Conservation (phyloP, 2,113 vertebrate species). For the Clarias magur region DNA sequence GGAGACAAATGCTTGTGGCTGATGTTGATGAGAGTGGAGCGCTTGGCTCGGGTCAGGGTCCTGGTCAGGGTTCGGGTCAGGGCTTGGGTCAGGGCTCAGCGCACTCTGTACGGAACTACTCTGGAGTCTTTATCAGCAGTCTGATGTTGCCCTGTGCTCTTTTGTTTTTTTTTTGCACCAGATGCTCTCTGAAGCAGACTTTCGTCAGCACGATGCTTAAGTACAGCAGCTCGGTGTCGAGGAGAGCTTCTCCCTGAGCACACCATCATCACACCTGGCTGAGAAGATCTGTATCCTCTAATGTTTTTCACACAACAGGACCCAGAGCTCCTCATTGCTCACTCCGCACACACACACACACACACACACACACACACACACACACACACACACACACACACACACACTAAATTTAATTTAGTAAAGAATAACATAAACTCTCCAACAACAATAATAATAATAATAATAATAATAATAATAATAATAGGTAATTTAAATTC, state of each 20-base stretch:
- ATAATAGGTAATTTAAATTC: too few species aligned
- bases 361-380: too few species aligned
- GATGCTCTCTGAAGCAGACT: not conserved
- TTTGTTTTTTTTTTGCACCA: not conserved
- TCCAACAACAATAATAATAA: too few species aligned
- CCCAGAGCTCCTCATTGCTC: not conserved
- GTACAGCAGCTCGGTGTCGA: not conserved
- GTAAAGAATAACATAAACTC: too few species aligned
- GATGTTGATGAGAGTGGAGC: not conserved
- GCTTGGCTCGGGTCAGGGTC: not conserved
- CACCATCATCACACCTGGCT: not conserved
- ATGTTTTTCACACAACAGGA: not conserved
- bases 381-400: too few species aligned
- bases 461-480: too few species aligned
- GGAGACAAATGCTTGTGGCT: too few species aligned
- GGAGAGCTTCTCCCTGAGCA: not conserved
- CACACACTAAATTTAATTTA: too few species aligned
- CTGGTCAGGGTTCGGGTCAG: not conserved
- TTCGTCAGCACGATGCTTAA: not conserved
- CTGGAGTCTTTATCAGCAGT: not conserved
- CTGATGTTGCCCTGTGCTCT: not conserved
- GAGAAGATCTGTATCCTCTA: not conserved
- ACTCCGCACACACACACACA: too few species aligned
- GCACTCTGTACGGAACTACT: not conserved
- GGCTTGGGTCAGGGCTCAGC: not conserved